Conservation (phyloP, 2,113 vertebrate species). For the Columba janthina region DNA sequence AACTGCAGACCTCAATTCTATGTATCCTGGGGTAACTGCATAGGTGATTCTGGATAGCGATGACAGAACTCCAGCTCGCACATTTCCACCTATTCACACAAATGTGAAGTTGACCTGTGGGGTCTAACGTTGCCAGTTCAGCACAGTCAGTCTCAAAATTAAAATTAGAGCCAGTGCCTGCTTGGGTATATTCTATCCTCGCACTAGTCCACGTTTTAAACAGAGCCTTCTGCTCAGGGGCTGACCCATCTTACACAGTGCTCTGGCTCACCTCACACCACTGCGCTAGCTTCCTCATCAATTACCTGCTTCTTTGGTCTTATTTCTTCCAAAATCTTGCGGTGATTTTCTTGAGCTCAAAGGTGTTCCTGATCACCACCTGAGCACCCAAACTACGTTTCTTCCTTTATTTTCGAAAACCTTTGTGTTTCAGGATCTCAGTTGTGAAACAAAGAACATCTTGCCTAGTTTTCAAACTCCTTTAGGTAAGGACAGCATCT, state of each 20-base stretch:
- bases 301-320: neutral
- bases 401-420: neutral
- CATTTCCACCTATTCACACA: neutral
- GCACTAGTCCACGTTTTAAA: neutral
- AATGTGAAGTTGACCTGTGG: neutral
- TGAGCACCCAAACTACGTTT: neutral
- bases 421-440: neutral
- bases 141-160: neutral
- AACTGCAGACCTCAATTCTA: neutral
- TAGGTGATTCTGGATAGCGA: neutral
- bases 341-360: neutral
- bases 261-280: neutral
- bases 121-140: neutral
- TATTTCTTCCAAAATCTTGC: neutral
- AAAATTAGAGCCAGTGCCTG: neutral
- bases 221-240: too few relatives aligned
- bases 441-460: neutral
- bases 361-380: neutral
- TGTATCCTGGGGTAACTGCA: neutral
- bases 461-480: neutral
- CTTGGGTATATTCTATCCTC: neutral
- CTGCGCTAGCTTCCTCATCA: neutral
- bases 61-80: neutral
- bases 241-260: neutral
- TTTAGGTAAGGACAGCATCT: neutral